A percentile compares a stretch with the other conserved stretches of the same genome.
Conservation (phyloP, 2,797 vertebrate species). For the Xiphorhynchus erythropygius region DNA sequence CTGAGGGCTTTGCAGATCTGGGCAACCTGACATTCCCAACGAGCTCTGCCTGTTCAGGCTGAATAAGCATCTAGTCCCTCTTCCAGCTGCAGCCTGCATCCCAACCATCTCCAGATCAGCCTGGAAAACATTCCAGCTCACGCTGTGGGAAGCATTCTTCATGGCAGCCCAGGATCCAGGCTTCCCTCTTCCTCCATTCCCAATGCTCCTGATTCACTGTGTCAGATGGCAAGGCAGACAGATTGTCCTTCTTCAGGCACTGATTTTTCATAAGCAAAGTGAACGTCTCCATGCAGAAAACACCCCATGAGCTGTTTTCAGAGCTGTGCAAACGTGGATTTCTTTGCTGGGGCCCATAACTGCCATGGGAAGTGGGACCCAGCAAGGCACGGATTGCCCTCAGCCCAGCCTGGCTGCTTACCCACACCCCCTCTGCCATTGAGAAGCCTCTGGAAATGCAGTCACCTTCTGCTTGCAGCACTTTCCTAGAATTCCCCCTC, state of each 20-base stretch:
- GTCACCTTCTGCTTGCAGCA: neutral
- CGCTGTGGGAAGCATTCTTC: neutral
- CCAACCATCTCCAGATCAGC: neutral
- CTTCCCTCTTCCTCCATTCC: neutral
- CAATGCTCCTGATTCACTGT: neutral
- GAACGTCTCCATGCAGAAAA: neutral
- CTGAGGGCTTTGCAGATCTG: neutral
- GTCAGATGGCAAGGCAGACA: neutral
- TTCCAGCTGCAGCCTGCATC: neutral
- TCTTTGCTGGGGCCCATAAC: neutral
- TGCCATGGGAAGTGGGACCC: fast-evolving
- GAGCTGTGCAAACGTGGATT: neutral
- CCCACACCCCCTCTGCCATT: neutral
- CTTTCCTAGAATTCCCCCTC: neutral
- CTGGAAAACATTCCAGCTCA: fast-evolving
- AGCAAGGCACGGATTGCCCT: neutral
- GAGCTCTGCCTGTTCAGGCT: neutral
- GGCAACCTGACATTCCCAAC: neutral
- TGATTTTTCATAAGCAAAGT: neutral
- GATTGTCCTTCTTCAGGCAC: neutral
- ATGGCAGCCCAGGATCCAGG: neutral
- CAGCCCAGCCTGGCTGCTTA: neutral
- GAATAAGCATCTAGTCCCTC: neutral
- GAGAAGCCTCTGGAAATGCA: neutral
- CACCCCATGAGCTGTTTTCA: fast-evolving